These are phyloP conservation scores for Sphaerophoria rueppellii DNA, from an alignment of 2,888 invertebrate genomes.

Conservation along the genomic window DNA sequence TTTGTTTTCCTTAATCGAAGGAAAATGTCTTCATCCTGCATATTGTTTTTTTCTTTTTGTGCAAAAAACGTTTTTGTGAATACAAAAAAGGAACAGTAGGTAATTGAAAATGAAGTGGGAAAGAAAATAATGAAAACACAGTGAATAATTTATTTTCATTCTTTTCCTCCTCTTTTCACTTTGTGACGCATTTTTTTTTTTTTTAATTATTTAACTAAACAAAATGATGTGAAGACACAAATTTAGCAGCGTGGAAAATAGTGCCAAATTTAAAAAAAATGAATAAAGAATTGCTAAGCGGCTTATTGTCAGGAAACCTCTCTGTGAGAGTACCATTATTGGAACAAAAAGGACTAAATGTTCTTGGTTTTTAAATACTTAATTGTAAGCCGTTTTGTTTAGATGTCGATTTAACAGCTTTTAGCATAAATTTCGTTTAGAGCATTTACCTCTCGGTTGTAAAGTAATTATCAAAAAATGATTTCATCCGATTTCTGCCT, in stretches of 20 bases:
- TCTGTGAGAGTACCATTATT: too few relatives aligned
- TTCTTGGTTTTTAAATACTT: too few relatives aligned
- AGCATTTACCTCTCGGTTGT: too few relatives aligned
- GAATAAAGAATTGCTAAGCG: background rate
- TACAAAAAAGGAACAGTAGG: slow-evolving; percentile 3
- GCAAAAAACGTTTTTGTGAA: background rate
- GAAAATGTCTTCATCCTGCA: slow-evolving; percentile 5
- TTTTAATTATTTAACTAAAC: slow-evolving; percentile 21
- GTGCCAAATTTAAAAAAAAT: slow-evolving; percentile 15
- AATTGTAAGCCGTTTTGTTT: too few relatives aligned
- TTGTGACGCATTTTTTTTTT: slow-evolving; percentile 33
- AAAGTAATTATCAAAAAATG: too few relatives aligned
- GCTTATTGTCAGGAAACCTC: too few relatives aligned
- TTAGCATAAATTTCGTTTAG: too few relatives aligned
- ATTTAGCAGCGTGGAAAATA: slow-evolving; percentile 14
- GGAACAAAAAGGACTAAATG: too few relatives aligned
- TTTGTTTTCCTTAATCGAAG: background rate
- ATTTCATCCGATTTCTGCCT: too few relatives aligned
- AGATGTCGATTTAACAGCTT: too few relatives aligned
- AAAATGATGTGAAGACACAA: slow-evolving; percentile 2
- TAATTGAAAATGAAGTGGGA: slow-evolving; percentile 4
- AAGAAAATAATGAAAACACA: slow-evolving; percentile 16
- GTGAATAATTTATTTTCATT: slow-evolving; percentile 46
- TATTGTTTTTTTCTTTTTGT: background rate
- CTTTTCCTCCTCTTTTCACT: slow-evolving; percentile 55